Conservation (phyloP, 35 echinoderm and acorn worm genomes). For the Patiria miniata region DNA sequence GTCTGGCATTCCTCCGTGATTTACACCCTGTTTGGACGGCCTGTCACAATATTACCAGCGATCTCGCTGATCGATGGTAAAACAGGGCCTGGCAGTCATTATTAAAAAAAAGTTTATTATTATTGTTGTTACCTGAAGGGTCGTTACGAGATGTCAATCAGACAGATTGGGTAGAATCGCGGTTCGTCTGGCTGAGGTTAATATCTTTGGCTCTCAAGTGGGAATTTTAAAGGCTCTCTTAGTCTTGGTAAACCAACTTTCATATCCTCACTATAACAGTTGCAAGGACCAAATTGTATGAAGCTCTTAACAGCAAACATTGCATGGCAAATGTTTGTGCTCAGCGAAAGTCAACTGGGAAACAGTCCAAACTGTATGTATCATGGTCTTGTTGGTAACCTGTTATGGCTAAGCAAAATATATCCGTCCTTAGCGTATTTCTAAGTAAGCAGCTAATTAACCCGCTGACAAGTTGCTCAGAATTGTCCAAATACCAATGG, state of each 20-base stretch:
- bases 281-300: no score
- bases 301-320: no score
- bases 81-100: background rate
- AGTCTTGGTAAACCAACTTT: background rate
- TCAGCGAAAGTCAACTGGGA: no score
- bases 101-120: conserved; percentile 21
- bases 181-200: background rate
- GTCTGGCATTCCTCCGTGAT: background rate
- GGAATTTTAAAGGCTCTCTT: background rate
- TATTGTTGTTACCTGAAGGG: background rate
- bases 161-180: background rate
- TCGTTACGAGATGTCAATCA: background rate
- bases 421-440: no score
- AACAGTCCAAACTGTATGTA: no score
- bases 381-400: no score
- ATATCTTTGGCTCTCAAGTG: background rate
- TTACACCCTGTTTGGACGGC: conserved; percentile 24
- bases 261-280: no score
- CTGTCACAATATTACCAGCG: conserved; percentile 11
- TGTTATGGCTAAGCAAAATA: no score
- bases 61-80: conserved; percentile 11
- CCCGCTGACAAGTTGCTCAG: no score
- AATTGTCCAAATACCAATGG: no score
- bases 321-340: no score
- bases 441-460: no score